Evolutionary conservation across 2,113 vertebrate genomes (phyloP), one percentile per base, ranked within the genome.

Genomic region (Channa argus): DNA sequence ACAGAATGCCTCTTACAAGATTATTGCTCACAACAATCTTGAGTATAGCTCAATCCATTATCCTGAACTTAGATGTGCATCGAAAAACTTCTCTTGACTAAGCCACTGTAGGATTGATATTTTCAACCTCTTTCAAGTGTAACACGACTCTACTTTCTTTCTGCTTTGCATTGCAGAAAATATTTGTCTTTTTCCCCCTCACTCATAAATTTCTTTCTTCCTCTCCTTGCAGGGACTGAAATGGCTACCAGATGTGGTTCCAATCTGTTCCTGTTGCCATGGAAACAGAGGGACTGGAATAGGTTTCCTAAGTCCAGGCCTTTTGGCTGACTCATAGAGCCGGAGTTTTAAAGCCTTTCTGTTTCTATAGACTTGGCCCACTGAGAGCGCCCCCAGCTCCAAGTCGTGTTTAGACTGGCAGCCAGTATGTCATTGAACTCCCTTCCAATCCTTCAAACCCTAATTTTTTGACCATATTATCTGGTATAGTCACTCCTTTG

Each of bases 191-290:
- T 96, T 94, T 96, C 86, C 92, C 84, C 89, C 94, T 95, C 88
- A 94, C 94, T 95, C 92, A 95, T 89, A 82, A 95, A 96, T 96
- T 95, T 95, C 94, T 91, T 92, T 91, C 89, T 91, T 92, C 89
- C 89, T 86, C 82, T 80, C 71, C 86, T 91, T 71, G 86, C 90
- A 88, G 80, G 80, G 86, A 88, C 90, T 93, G 84, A 96, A 97
- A 98, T 98, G 61, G 88, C 95, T 97, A 96, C 96, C 97, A 98
- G 96, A 98, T 99, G 96, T 96, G 93, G 80, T 85, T 94, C 92
- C 93, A 94, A 93, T 96, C 92, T 92, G 91, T 94, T 90, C 91
- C 82, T 84, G 93, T 96, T 94, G 90, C 93, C 80, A 86, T 77
- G 39, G 92, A 88, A 91, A 95, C 92, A 39, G 80, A 77, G 9